Base-by-base conservation (phyloP, 2,113 vertebrate genomes). In the Petrocephalus zakoni region DNA sequence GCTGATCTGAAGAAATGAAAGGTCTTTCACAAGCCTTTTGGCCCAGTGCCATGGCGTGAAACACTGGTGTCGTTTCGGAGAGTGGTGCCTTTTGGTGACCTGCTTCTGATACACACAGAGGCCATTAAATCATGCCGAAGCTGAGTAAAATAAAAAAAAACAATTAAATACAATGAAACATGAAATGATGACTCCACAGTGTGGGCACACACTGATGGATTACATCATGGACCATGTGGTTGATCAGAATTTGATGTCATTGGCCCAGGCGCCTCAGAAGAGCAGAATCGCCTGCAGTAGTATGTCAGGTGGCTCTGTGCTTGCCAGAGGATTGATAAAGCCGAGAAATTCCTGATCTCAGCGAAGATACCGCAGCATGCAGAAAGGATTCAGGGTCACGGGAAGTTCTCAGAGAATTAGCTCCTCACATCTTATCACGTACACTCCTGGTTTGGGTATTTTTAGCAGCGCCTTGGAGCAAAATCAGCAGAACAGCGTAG, bases 401-500 rank as follows among this genome's bases (percentile, higher is more conserved):
- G 52, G 49, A 86, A 86, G 84, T 86, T 86, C 84, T 86, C 84
- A 0, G n/a, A 10, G 52, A 86, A 86, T 55, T 37, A 86, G n/a
- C n/a, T 85, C 82, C 22, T 85, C 2, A 11, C 49, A 25, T 85
- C 82, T 85, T 85, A 85, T 51, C 49, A 10, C 4, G 11, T 22
- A 25, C 8, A n/a, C 49, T 52, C n/a, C 82, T 13, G 49, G 82
- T 52, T 17, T 0, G 4, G 4, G 4, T 84, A 86, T 86, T 86
- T 86, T 29, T 55, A 55, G 51, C 52, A 86, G 84, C 11, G 25
- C n/a, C 29, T 86, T 56, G 84, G 52, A 56, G 51, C 49, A 25
- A 86, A 55, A 86, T 86, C 84, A 86, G 84, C 21, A 52, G 25
- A 86, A 55, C 22, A 10, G 6, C 37, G 15, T 42, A 49, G 37